Percentiles rank a stretch among this genome's conserved stretches.
Conservation (phyloP, 2,113 vertebrate genomes). For the Ascaphus truei region DNA sequence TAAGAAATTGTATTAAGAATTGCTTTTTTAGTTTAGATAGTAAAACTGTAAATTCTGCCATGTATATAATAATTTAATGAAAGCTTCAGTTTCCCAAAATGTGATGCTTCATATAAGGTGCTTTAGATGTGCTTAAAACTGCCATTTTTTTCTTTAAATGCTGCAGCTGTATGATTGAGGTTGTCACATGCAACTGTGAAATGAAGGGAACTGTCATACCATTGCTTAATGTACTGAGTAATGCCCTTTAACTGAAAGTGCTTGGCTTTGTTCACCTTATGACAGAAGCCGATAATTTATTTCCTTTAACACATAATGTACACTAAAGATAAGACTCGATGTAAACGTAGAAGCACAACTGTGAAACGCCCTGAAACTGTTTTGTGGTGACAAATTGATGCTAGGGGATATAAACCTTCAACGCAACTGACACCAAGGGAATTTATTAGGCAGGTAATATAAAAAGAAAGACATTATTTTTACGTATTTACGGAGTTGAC, state of each 20-base stretch:
- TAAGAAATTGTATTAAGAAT: too few relatives aligned
- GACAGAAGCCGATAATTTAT: slow-evolving; percentile 59
- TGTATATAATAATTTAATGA: too few relatives aligned
- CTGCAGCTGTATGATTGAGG: too few relatives aligned
- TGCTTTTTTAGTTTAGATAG: too few relatives aligned
- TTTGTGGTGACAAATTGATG: slow-evolving; percentile 49
- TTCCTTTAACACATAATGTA: slow-evolving; percentile 52
- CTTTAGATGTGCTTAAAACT: too few relatives aligned
- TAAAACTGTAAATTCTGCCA: too few relatives aligned
- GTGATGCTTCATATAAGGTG: too few relatives aligned
- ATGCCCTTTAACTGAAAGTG: slow-evolving; percentile 40
- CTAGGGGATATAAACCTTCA: slow-evolving; percentile 47
- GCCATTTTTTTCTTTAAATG: too few relatives aligned
- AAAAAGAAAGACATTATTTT: slow-evolving; percentile 38
- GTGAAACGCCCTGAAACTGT: slow-evolving; percentile 44
- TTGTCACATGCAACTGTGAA: slow-evolving; percentile 37
- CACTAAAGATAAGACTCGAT: slow-evolving; percentile 52
- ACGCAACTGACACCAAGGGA: slow-evolving; percentile 50
- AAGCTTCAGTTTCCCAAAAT: too few relatives aligned
- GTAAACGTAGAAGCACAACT: slow-evolving; percentile 47
- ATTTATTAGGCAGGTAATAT: slow-evolving; percentile 47
- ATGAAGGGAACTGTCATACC: slow-evolving; percentile 41
- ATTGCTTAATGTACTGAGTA: slow-evolving; percentile 50
- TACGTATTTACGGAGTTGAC: slow-evolving; percentile 42
- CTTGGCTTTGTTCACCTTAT: slow-evolving; percentile 53